phyloP scores from a whole-genome alignment of 2,888 invertebrate species.

The Amphimallon solstitiale region DNA sequence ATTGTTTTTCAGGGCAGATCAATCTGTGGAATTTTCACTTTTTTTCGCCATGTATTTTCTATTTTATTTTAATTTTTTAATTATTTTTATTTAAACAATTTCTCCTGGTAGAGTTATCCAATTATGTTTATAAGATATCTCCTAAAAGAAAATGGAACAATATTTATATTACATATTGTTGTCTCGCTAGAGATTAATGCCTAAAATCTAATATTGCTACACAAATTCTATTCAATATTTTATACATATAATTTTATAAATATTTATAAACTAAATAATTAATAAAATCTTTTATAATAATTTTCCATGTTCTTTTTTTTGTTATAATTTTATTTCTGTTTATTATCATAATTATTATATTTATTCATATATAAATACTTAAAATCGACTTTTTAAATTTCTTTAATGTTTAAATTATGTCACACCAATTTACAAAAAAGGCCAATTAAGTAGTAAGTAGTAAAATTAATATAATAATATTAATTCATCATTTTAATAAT shows the following conservation, averaged over 20 bases:
- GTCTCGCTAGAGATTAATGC: constrained; percentile 39
- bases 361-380: constrained; percentile 37
- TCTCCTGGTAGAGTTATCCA: not conserved
- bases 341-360: no score
- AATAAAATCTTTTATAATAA: constrained; percentile 43
- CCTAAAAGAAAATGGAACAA: constrained; percentile 44
- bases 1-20: no score
- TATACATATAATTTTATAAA: constrained; percentile 32
- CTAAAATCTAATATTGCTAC: constrained; percentile 55
- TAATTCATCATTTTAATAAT: constrained; percentile 23
- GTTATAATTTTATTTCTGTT: constrained; percentile 38
- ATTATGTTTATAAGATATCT: constrained; percentile 23
- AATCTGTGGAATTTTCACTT: constrained; percentile 1
- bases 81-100: no score
- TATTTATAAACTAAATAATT: constrained; percentile 41
- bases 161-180: constrained; percentile 45
- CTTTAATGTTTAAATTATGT: constrained; percentile 6
- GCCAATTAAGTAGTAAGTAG: not conserved
- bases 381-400: not conserved
- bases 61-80: no score
- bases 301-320: constrained; percentile 41
- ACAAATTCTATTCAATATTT: constrained; percentile 41
- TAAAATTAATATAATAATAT: no score
- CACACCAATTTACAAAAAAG: not conserved
- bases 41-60: constrained; percentile 25